These are phyloP conservation scores for Bradypodion pumilum DNA, from an alignment of 2,797 vertebrate genomes.

Conservation along the genomic window DNA sequence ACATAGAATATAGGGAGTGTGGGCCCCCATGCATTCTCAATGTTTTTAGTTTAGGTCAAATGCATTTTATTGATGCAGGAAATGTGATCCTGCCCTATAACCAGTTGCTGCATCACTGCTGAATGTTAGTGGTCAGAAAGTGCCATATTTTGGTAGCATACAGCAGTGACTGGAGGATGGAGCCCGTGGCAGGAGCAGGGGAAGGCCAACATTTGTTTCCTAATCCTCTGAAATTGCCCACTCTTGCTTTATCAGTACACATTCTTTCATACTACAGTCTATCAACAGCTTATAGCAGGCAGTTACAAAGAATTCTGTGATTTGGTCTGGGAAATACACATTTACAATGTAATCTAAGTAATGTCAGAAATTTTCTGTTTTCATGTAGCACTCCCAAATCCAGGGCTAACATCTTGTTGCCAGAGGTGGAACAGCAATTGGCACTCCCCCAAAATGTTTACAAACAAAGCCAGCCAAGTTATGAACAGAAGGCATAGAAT, in stretches of 20 bases:
- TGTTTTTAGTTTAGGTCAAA: too few species aligned
- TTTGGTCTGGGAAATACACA: neutral
- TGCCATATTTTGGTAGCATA: too few species aligned
- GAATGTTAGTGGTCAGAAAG: neutral
- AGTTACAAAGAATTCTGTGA: neutral
- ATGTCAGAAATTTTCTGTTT: neutral
- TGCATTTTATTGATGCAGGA: too few species aligned
- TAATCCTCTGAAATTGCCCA: neutral
- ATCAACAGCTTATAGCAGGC: neutral
- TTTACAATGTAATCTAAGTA: neutral
- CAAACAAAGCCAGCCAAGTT: too few species aligned
- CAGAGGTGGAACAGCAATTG: too few species aligned
- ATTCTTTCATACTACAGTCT: constrained; percentile 4
- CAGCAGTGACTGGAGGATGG: neutral
- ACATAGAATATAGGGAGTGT: too few species aligned
- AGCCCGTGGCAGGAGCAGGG: neutral
- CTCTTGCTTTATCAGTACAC: neutral
- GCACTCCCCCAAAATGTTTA: too few species aligned
- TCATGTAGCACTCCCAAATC: neutral
- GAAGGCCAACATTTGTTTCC: neutral
- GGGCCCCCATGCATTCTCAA: too few species aligned
- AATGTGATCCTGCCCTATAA: neutral
- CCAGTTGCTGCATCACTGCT: neutral
- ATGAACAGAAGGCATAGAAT: neutral
- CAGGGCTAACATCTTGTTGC: neutral